phyloP scores from a whole-genome alignment of 2,888 invertebrate genomes.

The Apamea crenata region DNA sequence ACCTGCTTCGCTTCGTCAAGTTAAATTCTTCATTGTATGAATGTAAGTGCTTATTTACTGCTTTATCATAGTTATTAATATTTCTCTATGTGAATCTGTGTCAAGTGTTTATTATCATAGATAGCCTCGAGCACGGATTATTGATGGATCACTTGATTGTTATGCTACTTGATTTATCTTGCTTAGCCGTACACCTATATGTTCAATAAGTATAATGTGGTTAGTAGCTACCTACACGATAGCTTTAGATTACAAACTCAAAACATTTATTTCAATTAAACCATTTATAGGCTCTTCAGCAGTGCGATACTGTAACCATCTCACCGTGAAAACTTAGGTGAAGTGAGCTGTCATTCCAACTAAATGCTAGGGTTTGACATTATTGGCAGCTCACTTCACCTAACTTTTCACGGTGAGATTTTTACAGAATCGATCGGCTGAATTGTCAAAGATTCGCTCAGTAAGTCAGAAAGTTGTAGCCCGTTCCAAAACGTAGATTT shows the following conservation, averaged over 20 bases:
- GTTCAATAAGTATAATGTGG: background rate
- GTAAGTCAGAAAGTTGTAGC: background rate
- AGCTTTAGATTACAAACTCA: background rate
- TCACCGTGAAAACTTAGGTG: too few relatives aligned
- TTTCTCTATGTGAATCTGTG: conserved; percentile 24
- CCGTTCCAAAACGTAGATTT: background rate
- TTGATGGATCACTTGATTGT: conserved; percentile 27
- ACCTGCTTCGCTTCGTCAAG: conserved; percentile 62
- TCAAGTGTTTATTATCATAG: conserved; percentile 41
- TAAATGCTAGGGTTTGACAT: too few relatives aligned
- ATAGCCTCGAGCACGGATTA: conserved; percentile 35
- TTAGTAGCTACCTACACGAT: background rate
- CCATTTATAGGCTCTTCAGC: background rate
- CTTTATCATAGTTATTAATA: conserved; percentile 49
- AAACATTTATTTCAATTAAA: background rate
- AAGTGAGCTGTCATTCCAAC: too few relatives aligned
- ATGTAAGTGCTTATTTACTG: conserved; percentile 70
- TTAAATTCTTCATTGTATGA: conserved; percentile 71
- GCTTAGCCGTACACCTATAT: background rate
- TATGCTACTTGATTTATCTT: conserved; percentile 28
- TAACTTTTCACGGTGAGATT: too few relatives aligned
- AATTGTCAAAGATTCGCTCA: background rate
- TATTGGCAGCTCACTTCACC: too few relatives aligned
- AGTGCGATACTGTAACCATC: too few relatives aligned
- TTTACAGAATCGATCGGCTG: too few relatives aligned